phyloP scores from a whole-genome alignment of 2,888 invertebrate species.

The Machimus rusticus region DNA sequence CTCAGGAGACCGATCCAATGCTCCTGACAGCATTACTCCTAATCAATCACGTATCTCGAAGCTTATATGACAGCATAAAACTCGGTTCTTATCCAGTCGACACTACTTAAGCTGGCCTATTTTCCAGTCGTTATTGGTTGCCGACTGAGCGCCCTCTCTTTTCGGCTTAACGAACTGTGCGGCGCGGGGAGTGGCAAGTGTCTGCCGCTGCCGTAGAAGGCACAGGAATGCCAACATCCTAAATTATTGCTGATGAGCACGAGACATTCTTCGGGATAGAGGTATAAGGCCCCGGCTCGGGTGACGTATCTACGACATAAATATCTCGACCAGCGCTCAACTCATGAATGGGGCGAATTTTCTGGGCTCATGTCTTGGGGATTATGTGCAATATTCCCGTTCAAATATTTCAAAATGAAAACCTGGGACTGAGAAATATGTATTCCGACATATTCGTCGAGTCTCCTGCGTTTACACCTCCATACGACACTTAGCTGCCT shows the following conservation, averaged over 20 bases:
- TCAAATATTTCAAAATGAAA: background rate
- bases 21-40: constrained; percentile 29
- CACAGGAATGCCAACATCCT: constrained; percentile 20
- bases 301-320: constrained; percentile 35
- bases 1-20: background rate
- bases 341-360: constrained; percentile 18
- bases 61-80: constrained; percentile 47
- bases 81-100: constrained; percentile 43
- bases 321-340: constrained; percentile 23
- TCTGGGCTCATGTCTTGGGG: constrained; percentile 18
- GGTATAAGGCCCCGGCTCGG: constrained; percentile 9
- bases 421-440: background rate
- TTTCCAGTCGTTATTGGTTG: constrained; percentile 1
- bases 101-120: constrained; percentile 38
- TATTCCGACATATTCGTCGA: background rate
- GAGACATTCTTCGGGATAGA: constrained; percentile 7
- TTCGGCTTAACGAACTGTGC: constrained; percentile 8
- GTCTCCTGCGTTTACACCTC: background rate
- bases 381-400: constrained; percentile 15
- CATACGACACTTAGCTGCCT: too few species aligned
- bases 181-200: background rate
- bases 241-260: constrained; percentile 38
- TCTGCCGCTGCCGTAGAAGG: background rate
- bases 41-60: constrained; percentile 47
- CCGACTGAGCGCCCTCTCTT: background rate